These are phyloP conservation scores for Eleutherodactylus coqui DNA, from an alignment of 2,797 vertebrate species.

Conservation along the genomic window DNA sequence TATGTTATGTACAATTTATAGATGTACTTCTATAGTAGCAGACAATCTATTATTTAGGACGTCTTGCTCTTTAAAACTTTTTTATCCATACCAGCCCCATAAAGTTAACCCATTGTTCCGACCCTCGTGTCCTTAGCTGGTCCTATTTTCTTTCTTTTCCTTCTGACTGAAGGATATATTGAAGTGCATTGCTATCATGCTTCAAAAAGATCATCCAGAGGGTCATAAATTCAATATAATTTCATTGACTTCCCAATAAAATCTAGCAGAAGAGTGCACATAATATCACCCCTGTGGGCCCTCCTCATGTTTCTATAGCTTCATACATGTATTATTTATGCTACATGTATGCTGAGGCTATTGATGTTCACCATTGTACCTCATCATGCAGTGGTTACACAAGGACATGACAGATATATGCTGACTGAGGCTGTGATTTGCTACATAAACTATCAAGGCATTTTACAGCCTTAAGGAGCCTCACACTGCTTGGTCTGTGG, in stretches of 20 bases:
- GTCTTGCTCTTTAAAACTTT: too few relatives aligned
- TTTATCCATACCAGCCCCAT: neutral
- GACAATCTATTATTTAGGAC: too few relatives aligned
- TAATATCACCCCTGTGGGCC: conserved; percentile 26
- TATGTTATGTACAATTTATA: too few relatives aligned
- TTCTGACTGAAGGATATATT: conserved; percentile 3
- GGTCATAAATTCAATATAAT: conserved; percentile 59
- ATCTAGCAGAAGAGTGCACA: conserved; percentile 16
- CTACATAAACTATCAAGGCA: conserved; percentile 25
- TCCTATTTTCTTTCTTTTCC: neutral
- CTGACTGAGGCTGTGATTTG: conserved; percentile 21
- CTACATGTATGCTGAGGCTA: conserved; percentile 43
- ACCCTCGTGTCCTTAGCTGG: neutral
- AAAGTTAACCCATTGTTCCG: neutral
- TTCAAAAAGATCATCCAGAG: conserved; percentile 39
- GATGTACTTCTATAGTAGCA: too few relatives aligned
- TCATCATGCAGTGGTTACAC: conserved; percentile 26
- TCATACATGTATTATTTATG: conserved; percentile 54
- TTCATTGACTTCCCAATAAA: conserved; percentile 59
- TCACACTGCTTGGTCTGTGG: neutral
- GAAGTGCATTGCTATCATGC: neutral
- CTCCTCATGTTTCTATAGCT: neutral
- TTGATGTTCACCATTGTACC: conserved; percentile 42
- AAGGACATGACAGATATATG: conserved; percentile 3
- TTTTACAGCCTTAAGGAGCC: conserved; percentile 30